These are phyloP conservation scores for Scaptomyza flava DNA, from an alignment of 2,888 invertebrate genomes.

Conservation along the genomic window DNA sequence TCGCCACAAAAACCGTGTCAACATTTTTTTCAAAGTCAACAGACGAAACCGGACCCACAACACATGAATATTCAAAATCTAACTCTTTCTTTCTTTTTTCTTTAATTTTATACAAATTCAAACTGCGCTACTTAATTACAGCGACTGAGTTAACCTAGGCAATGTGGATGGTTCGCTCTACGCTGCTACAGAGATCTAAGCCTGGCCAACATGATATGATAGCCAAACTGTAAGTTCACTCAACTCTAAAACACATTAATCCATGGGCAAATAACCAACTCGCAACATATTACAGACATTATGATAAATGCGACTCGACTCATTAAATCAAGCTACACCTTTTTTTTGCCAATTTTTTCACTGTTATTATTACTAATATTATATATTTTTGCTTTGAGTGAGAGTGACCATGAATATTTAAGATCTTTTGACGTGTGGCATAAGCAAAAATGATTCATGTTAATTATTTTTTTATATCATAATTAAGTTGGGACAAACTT, in stretches of 20 bases:
- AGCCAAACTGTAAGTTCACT: slow-evolving; percentile 51
- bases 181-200: not conserved
- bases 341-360: slow-evolving; percentile 28
- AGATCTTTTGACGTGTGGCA: slow-evolving; percentile 50
- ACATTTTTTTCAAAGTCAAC: slow-evolving; percentile 50
- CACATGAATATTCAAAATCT: slow-evolving; percentile 60
- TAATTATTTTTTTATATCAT: slow-evolving; percentile 55
- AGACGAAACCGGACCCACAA: slow-evolving; percentile 53
- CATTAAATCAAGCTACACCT: slow-evolving; percentile 64
- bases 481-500: slow-evolving; percentile 61
- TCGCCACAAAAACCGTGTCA: slow-evolving; percentile 47
- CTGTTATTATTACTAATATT: slow-evolving; percentile 13
- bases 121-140: slow-evolving; percentile 66
- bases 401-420: slow-evolving; percentile 53
- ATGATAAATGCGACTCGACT: slow-evolving; percentile 68
- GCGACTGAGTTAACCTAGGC: slow-evolving; percentile 45
- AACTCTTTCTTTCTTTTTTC: slow-evolving; percentile 21
- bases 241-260: slow-evolving; percentile 58
- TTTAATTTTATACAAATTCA: slow-evolving; percentile 48
- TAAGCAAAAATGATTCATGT: slow-evolving; percentile 62
- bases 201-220: slow-evolving; percentile 11
- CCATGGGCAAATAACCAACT: slow-evolving; percentile 35
- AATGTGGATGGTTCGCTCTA: slow-evolving; percentile 31
- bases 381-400: slow-evolving; percentile 35
- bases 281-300: slow-evolving; percentile 43